phyloP scores from a whole-genome alignment of 2,113 vertebrate species.

The Capreolus pygargus region DNA sequence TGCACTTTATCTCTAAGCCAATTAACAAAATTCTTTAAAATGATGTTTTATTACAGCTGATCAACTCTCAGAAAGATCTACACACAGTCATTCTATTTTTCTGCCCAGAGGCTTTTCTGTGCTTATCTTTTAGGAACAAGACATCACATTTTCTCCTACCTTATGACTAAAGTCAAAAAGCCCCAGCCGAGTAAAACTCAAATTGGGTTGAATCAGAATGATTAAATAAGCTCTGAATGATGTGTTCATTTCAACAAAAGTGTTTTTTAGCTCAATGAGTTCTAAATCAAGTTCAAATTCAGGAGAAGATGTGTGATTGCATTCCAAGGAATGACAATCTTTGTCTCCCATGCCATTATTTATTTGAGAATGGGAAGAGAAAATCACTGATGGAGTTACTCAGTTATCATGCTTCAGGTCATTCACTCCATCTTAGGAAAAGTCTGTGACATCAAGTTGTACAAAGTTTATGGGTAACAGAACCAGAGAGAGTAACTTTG shows the following conservation, averaged over 20 bases:
- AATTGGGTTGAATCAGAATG: neutral
- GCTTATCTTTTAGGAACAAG: neutral
- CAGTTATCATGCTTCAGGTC: neutral
- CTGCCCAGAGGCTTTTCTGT: neutral
- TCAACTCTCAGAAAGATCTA: neutral
- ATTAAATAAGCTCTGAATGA: neutral
- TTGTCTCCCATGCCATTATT: neutral
- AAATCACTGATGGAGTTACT: neutral
- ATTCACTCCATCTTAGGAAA: neutral
- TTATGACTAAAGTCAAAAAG: neutral
- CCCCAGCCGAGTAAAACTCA: neutral
- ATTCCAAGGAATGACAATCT: neutral
- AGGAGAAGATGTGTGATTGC: neutral
- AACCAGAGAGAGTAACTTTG: neutral
- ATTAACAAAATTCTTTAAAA: slow-evolving; percentile 46
- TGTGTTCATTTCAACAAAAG: neutral
- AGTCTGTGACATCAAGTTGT: neutral
- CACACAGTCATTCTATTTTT: neutral
- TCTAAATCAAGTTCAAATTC: neutral
- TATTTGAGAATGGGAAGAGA: neutral
- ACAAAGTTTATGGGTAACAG: neutral
- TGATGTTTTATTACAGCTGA: neutral
- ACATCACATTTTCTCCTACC: neutral
- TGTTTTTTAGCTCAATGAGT: neutral
- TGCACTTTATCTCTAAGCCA: neutral